Evolutionary conservation across 2,888 invertebrate species (phyloP), one percentile per base, ranked within the genome.

Genomic region (Trachelus tabidus): DNA sequence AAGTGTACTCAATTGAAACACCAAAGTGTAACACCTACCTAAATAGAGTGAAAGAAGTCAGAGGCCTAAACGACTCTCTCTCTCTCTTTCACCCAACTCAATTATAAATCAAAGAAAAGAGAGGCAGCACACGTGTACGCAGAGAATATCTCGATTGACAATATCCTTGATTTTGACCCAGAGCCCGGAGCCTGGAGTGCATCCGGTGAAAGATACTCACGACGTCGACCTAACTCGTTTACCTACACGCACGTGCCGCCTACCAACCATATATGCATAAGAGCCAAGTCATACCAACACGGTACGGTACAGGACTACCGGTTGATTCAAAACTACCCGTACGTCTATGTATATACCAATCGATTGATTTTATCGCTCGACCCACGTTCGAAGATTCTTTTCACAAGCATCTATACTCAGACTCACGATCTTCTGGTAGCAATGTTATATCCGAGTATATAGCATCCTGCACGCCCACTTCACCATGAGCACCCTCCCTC

Each of bases 131-230:
- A 35, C 76, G 68, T 79, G 75, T 81, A 71, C 31, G 31, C 33
- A 31, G 31, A 31, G 71, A 71, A 31, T 56, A 56, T 15, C 71
- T 15, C 71, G 71, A 77, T 78, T 76, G 78, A 74, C 80, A 76
- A 80, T 81, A 81, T 81, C 80, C 81, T 80, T 81, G 81, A 81
- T 80, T 81, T 81, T 81, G 81, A 81, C 81, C 81, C 80, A 81
- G 81, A 81, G 80, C 81, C 81, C 73, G 79, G 76, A 81, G 81
- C 79, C 80, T 77, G 77, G 23, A 75, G 80, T 76, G 80, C 81
- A 81, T 80, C 80, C 81, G 81, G 81, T 80, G 81, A 81, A 81
- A 81, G 81, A 81, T 76, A 76, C 76, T 76, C 81, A 81, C 81
- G 81, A 80, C 79, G 80, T 79, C 80, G 80, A 81, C 80, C 80